phyloP scores from a whole-genome alignment of 2,888 invertebrate genomes.

The Drosophila atripex region DNA sequence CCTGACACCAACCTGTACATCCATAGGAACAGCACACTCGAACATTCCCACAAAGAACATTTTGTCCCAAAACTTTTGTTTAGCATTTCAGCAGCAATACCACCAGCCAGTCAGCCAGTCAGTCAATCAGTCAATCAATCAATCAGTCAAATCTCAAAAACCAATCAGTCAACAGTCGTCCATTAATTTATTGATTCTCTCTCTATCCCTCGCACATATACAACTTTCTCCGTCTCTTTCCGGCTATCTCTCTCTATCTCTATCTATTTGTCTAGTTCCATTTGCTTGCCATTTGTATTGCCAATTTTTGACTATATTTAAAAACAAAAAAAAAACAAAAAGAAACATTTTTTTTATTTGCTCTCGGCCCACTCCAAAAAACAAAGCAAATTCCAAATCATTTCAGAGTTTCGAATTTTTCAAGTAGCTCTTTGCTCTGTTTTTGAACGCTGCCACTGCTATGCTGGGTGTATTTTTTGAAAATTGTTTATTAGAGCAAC shows the following conservation, averaged over 20 bases:
- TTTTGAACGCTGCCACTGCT: slow-evolving; percentile 11
- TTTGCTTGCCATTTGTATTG: slow-evolving; percentile 60
- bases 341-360: slow-evolving; percentile 53
- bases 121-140: slow-evolving; percentile 47
- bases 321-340: slow-evolving; percentile 13
- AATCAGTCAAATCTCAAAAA: slow-evolving; percentile 56
- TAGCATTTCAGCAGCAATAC: slow-evolving; percentile 65
- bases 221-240: slow-evolving; percentile 4
- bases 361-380: slow-evolving; percentile 43
- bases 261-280: slow-evolving; percentile 48
- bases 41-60: slow-evolving; percentile 50
- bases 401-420: slow-evolving; percentile 47
- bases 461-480: slow-evolving; percentile 42
- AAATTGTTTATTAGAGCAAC: slow-evolving; percentile 54
- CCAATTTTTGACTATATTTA: slow-evolving; percentile 40
- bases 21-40: slow-evolving; percentile 14
- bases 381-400: slow-evolving; percentile 33
- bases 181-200: slow-evolving; percentile 74
- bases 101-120: slow-evolving; percentile 46
- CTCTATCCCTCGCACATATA: slow-evolving; percentile 13
- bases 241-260: slow-evolving; percentile 5
- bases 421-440: slow-evolving; percentile 33
- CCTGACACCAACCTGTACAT: slow-evolving; percentile 4
- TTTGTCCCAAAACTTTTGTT: slow-evolving; percentile 60
- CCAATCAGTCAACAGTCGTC: slow-evolving; percentile 73